These are phyloP conservation scores for Onychostoma macrolepis DNA, from an alignment of 2,113 vertebrate genomes.

Conservation along the genomic window DNA sequence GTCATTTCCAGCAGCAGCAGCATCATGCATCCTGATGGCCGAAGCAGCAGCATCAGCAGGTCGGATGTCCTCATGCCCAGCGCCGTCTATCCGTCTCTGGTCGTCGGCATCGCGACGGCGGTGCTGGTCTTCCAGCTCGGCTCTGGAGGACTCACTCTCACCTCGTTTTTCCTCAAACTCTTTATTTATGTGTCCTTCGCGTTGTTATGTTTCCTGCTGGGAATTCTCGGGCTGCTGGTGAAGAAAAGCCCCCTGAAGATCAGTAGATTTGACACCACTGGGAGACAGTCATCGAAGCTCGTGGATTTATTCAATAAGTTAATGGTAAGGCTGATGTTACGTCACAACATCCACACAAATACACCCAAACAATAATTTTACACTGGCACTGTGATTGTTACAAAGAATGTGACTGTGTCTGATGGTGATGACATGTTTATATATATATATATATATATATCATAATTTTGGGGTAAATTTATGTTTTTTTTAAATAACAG, in stretches of 20 bases:
- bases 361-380: background rate
- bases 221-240: slow-evolving; percentile 73
- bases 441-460: no score
- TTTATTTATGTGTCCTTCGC: slow-evolving; percentile 79
- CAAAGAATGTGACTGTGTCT: background rate
- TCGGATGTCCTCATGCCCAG: slow-evolving; percentile 68
- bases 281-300: slow-evolving; percentile 60
- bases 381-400: background rate
- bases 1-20: slow-evolving; percentile 64
- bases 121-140: slow-evolving; percentile 74
- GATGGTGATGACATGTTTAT: background rate
- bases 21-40: slow-evolving; percentile 66
- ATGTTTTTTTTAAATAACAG: no score
- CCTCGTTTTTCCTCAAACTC: slow-evolving; percentile 78
- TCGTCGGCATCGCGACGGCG: slow-evolving; percentile 72
- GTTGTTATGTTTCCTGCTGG: slow-evolving; percentile 76
- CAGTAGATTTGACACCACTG: slow-evolving; percentile 67
- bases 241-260: slow-evolving; percentile 74
- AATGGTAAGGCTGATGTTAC: slow-evolving; percentile 69
- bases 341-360: background rate
- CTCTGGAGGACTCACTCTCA: slow-evolving; percentile 74
- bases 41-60: slow-evolving; percentile 65
- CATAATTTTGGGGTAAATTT: no score
- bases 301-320: slow-evolving; percentile 73
- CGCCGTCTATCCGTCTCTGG: slow-evolving; percentile 68